These are phyloP conservation scores for Cercocebus atys DNA, from an alignment of 2,113 vertebrate species.

Conservation along the genomic window DNA sequence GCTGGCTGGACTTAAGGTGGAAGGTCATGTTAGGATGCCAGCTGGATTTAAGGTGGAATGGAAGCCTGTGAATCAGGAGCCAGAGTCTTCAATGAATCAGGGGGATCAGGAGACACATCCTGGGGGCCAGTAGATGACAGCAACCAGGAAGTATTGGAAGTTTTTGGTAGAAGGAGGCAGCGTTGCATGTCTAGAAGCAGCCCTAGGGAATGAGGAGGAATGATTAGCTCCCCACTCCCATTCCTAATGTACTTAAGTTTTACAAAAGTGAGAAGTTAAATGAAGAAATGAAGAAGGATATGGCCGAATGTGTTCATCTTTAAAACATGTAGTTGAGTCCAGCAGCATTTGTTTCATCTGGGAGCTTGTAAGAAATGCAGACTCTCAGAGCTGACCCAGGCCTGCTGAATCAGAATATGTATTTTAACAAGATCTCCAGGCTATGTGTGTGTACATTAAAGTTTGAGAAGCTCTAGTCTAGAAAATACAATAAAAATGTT, in stretches of 20 bases:
- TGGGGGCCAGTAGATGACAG: neutral
- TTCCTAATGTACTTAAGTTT: neutral
- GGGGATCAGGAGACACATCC: neutral
- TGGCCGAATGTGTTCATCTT: neutral
- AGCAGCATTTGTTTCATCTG: neutral
- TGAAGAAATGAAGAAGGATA: neutral
- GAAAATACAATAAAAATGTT: neutral
- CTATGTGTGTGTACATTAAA: neutral
- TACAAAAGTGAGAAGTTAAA: neutral
- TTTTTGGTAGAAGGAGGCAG: neutral
- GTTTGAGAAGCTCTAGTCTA: neutral
- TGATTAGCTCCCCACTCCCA: neutral
- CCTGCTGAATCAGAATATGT: neutral
- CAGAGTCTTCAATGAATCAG: neutral
- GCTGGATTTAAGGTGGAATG: neutral
- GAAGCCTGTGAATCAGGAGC: neutral
- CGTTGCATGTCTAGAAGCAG: neutral
- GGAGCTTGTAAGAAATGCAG: neutral
- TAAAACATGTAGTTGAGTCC: neutral
- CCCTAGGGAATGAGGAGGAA: neutral
- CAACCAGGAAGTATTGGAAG: neutral
- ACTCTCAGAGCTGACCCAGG: neutral
- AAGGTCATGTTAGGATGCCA: neutral
- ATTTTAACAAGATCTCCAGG: neutral
- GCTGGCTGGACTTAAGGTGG: neutral